Evolutionary conservation across 2,113 vertebrate species (phyloP).

Genomic region (Phylloscopus trochiloides): DNA sequence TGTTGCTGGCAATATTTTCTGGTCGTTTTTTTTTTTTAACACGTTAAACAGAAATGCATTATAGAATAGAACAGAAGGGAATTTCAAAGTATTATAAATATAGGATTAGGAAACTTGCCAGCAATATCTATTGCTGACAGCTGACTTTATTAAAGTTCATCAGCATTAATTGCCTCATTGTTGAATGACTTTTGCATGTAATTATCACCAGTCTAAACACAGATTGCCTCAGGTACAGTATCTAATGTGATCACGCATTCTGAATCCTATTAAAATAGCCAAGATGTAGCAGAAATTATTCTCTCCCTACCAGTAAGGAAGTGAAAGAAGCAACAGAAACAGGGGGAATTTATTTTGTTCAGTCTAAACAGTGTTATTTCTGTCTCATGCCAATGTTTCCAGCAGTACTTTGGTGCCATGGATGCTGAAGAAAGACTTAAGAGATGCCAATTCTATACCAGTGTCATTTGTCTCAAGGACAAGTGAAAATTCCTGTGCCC

Average conservation of each 20-base stretch:
- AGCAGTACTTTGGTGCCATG: background rate
- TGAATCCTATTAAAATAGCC: slow-evolving; percentile 57
- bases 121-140: slow-evolving; percentile 72
- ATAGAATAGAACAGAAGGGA: slow-evolving; percentile 66
- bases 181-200: slow-evolving; percentile 70
- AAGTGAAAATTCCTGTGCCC: slow-evolving; percentile 47
- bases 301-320: background rate
- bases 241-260: slow-evolving; percentile 61
- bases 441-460: slow-evolving; percentile 26
- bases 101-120: slow-evolving; percentile 72
- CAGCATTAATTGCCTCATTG: slow-evolving; percentile 75
- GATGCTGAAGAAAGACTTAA: background rate
- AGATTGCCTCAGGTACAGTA: slow-evolving; percentile 70
- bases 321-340: background rate
- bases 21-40: slow-evolving; percentile 18
- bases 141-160: slow-evolving; percentile 77
- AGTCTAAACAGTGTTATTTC: background rate
- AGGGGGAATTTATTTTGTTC: background rate
- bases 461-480: slow-evolving; percentile 59
- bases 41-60: slow-evolving; percentile 66
- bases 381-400: background rate
- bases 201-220: slow-evolving; percentile 74
- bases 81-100: slow-evolving; percentile 70
- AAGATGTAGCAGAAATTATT: slow-evolving; percentile 35
- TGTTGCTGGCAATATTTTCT: slow-evolving; percentile 54